Base-by-base conservation (phyloP, 2,797 vertebrate species). In the Uromys caudimaculatus region DNA sequence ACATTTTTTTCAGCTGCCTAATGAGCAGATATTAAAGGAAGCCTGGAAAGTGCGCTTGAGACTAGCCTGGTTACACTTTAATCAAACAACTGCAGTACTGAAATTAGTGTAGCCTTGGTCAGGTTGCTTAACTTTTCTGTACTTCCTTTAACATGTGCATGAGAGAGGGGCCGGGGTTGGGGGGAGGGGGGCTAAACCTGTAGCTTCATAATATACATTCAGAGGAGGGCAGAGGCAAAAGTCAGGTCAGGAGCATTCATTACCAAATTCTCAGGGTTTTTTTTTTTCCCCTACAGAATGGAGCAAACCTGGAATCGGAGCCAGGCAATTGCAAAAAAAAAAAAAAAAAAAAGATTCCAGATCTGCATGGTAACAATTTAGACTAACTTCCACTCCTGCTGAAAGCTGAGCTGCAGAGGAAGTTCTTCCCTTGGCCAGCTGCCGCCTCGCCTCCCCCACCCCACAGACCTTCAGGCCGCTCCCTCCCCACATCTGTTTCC, bases 401-500 rank as follows among this genome's bases (percentile, higher is more conserved):
- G 19, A 13, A 91, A 93, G 81, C 64, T 90, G 88, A 96, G 87
- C 86, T 96, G 94, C 69, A 94, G 94, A 96, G 97, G 97, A 97
- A 97, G 96, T 96, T 86, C 95, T 96, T 97, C 94, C 81, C 85
- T 60, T 97, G 97, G 97, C 96, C 5, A 38, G 4, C 85, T 95
- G 97, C 97, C 96, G 84, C 23, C 35, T 87, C 1, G 5, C 97
- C 96, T 96, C 95, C 93, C 94, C 78, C 93, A 47, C 54, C 87
- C 89, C 38, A 27, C 71, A 62, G 93, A 47, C 82, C 95, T 92
- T 89, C 94, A 54, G 92, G 86, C 97, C 73, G 77, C 92, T 95
- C 92, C 23, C 97, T 97, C 96, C 90, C 97, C 94, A 97, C 97
- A 98, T 94, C 86, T 98, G 96, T 97, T 96, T 97, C 96, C 96